Evolutionary conservation across 1,140 invertebrate species (phyloP).

Genomic region (Halictus rubicundus): DNA sequence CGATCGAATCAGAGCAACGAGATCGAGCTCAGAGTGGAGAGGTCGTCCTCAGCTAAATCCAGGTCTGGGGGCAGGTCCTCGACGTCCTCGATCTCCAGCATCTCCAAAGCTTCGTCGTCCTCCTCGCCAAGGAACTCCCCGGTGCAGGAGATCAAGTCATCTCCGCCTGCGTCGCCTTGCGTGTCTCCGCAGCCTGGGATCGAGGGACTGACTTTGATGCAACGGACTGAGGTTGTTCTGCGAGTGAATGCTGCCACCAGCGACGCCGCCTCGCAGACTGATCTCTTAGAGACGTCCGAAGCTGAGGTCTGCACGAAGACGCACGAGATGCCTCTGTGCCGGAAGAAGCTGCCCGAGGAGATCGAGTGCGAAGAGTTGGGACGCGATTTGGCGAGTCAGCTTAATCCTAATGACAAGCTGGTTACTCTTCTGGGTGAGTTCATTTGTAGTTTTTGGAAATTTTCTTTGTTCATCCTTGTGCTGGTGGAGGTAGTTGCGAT

Average conservation of each 20-base stretch:
- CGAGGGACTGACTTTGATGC: constrained; percentile 82
- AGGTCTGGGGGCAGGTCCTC: constrained; percentile 57
- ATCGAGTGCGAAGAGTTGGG: constrained; percentile 90
- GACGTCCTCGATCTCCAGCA: constrained; percentile 61
- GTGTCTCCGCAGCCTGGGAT: constrained; percentile 77
- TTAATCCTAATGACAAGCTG: constrained; percentile 86
- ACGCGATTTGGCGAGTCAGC: constrained; percentile 86
- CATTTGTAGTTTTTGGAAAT: neutral
- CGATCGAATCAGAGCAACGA: constrained; percentile 55
- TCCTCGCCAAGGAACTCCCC: constrained; percentile 69
- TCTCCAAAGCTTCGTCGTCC: constrained; percentile 69
- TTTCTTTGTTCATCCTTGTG: too few relatives aligned
- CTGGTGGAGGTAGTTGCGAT: too few relatives aligned
- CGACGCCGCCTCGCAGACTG: constrained; percentile 85
- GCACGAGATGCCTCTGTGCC: constrained; percentile 69
- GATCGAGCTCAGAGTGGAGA: constrained; percentile 56
- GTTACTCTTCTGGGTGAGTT: constrained; percentile 85
- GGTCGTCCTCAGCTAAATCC: constrained; percentile 51
- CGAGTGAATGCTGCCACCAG: constrained; percentile 83
- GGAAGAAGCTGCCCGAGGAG: constrained; percentile 87
- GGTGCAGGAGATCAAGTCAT: constrained; percentile 49
- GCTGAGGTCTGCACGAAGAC: constrained; percentile 22
- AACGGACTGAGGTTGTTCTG: constrained; percentile 83
- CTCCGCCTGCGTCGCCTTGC: constrained; percentile 64
- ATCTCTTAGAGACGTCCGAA: constrained; percentile 70